Evolutionary conservation across 2,113 vertebrate species (phyloP), one percentile per base, ranked within the genome.

Genomic region (Melanerpes formicivorus): DNA sequence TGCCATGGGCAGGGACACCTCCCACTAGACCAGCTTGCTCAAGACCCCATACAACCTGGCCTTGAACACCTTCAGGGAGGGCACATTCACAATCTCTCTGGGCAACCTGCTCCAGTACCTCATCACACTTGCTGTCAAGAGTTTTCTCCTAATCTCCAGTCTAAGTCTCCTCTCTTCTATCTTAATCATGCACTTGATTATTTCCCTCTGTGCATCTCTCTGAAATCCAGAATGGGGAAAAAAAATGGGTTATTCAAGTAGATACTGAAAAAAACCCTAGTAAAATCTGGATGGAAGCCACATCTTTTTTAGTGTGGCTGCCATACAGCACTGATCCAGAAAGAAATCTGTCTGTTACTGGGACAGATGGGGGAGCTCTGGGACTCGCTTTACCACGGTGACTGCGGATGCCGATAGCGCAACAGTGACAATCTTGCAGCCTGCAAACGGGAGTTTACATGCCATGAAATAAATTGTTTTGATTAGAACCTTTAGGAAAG

Each of bases 331-430:
- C 90, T 95, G 97, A 97, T 97, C 88, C 72, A 82, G 80, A 58
- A 93, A 44, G 82, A 95, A 97, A 96, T 93, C 63, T 95, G 94
- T 83, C 96, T 94, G n/a, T 97, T 95, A 62, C 76, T 79, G 96
- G 96, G 96, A 98, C 98, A 97, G 98, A 97, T 97, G 98, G 97
- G 97, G 97, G 98, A 98, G 98, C 98, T 98, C 97, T 98, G 96
- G 95, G 96, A 97, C 97, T 98, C 97, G 3, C 75, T 97, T 96
- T 93, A 93, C 84, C 73, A 74, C 83, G 50, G 87, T 85, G 93
- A 30, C 80, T 89, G 97, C 30, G 0, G 94, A 62, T 95, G 90
- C 87, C 75, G 95, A 81, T 76, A 84, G 32, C 11, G 2, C 79
- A 65, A 65, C 63, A n/a, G 96, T 97, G 96, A 98, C 97, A 97